Conservation (phyloP, 1,140 invertebrate species). For the Archegozetes longisetosus region DNA sequence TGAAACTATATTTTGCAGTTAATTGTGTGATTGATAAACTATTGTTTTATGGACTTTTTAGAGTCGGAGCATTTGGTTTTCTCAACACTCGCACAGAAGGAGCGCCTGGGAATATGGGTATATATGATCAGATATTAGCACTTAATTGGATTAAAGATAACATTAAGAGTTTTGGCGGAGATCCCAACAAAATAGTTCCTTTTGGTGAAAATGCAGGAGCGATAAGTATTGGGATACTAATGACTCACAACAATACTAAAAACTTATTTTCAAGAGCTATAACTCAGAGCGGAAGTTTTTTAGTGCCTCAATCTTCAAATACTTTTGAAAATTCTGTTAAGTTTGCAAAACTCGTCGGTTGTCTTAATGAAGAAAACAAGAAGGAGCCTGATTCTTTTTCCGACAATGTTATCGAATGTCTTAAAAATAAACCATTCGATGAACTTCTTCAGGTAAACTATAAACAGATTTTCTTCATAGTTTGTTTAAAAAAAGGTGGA, state of each 20-base stretch:
- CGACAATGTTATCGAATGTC: not conserved
- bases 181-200: slow-evolving; percentile 31
- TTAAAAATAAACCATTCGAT: not conserved
- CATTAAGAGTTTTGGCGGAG: slow-evolving; percentile 81
- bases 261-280: not conserved
- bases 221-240: not conserved
- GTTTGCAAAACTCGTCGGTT: slow-evolving; percentile 66
- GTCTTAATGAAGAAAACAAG: slow-evolving; percentile 27
- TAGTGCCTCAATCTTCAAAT: not conserved
- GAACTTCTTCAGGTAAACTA: not conserved
- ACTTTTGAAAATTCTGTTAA: slow-evolving; percentile 32
- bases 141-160: slow-evolving; percentile 86
- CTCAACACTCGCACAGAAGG: slow-evolving; percentile 66
- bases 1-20: slow-evolving; percentile 46
- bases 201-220: slow-evolving; percentile 32
- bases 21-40: too few relatives aligned
- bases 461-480: not conserved
- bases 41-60: too few relatives aligned
- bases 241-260: not conserved
- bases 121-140: slow-evolving; percentile 87
- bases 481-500: too few relatives aligned
- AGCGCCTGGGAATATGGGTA: slow-evolving; percentile 81
- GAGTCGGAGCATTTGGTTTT: slow-evolving; percentile 80
- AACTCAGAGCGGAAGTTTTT: not conserved
- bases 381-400: not conserved